Percentiles rank a stretch among this genome's conserved stretches.
These are phyloP conservation scores for Eugnorisma glareosa DNA, from an alignment of 2,888 invertebrate species.

Conservation along the genomic window DNA sequence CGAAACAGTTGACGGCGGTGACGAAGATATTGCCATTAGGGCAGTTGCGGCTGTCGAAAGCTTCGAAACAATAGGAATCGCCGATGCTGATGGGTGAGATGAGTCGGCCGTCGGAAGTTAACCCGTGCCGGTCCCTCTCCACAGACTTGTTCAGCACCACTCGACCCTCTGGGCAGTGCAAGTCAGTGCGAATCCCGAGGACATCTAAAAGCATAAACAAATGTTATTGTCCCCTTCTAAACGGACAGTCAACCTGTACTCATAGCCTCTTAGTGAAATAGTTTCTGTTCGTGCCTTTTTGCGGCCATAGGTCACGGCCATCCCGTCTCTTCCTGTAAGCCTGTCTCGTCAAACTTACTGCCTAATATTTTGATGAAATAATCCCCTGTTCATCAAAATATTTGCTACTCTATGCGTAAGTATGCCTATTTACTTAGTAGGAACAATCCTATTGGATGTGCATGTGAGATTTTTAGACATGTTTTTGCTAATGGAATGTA, in stretches of 20 bases:
- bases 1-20: conserved; percentile 82
- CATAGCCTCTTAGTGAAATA: background rate
- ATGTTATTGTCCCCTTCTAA: conserved; percentile 18
- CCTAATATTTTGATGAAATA: background rate
- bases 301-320: conserved; percentile 9
- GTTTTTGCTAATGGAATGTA: background rate
- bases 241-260: background rate
- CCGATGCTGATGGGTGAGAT: conserved; percentile 70
- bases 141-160: conserved; percentile 77
- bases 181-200: conserved; percentile 77
- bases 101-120: conserved; percentile 76
- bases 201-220: conserved; percentile 74
- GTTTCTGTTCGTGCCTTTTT: background rate
- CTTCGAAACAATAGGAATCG: conserved; percentile 85
- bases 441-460: background rate
- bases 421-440: background rate
- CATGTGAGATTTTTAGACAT: background rate
- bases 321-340: conserved; percentile 19
- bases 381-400: background rate
- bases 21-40: conserved; percentile 71
- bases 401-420: background rate
- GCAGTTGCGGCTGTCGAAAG: conserved; percentile 81
- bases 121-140: conserved; percentile 73
- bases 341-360: background rate
- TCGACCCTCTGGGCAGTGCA: conserved; percentile 77